Evolutionary conservation across 2,113 vertebrate genomes (phyloP).

Genomic region (Oreamnos americanus): DNA sequence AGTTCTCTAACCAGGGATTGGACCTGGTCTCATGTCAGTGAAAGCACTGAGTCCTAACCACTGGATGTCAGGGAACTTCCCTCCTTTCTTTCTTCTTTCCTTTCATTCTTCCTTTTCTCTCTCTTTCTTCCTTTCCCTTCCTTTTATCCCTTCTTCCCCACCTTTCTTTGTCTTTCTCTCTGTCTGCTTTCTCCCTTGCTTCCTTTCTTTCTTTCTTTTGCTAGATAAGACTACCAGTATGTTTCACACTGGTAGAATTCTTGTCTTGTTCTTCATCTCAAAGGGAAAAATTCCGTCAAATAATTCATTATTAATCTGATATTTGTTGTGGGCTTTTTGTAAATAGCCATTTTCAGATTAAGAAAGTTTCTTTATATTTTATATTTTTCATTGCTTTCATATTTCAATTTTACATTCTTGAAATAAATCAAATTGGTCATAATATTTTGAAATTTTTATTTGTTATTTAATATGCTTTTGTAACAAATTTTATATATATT

Average conservation of each 20-base stretch:
- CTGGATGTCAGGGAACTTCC: not conserved
- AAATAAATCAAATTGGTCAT: not conserved
- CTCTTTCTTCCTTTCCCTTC: not conserved
- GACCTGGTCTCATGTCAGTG: not conserved
- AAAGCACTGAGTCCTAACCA: not conserved
- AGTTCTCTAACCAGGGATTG: not conserved
- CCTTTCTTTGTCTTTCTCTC: too few relatives aligned
- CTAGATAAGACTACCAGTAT: not conserved
- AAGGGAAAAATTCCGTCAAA: not conserved
- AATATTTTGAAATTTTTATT: not conserved
- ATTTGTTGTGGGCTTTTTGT: not conserved
- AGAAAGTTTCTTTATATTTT: not conserved
- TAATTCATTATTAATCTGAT: not conserved
- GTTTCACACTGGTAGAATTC: not conserved
- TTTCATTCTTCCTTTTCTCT: not conserved
- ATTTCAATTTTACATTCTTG: not conserved
- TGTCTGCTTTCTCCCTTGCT: not conserved
- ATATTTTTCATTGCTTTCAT: not conserved
- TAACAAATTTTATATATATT: not conserved
- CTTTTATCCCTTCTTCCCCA: not conserved
- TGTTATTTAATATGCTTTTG: not conserved
- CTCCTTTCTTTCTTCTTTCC: not conserved
- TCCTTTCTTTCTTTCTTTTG: not conserved
- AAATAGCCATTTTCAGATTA: not conserved
- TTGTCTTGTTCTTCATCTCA: not conserved